phyloP scores from a whole-genome alignment of 1,140 invertebrate genomes.

The Pteromalus puparum region DNA sequence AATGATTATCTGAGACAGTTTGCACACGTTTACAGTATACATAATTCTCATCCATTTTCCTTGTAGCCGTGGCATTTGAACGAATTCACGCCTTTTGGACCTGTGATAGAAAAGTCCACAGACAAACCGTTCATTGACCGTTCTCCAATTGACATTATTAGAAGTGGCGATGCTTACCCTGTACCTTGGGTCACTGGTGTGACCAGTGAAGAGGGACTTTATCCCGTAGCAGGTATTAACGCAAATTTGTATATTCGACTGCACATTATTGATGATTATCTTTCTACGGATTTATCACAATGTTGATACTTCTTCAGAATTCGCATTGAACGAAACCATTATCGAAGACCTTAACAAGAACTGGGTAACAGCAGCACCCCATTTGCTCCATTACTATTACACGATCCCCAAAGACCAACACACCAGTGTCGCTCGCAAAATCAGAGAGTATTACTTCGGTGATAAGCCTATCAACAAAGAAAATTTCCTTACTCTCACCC shows the following conservation, averaged over 20 bases:
- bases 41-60: background rate
- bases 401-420: background rate
- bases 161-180: conserved; percentile 68
- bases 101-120: conserved; percentile 71
- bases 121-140: conserved; percentile 73
- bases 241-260: background rate
- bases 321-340: background rate
- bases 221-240: conserved; percentile 71
- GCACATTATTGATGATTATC: background rate
- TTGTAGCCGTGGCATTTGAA: conserved; percentile 15
- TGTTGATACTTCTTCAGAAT: background rate
- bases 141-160: conserved; percentile 74
- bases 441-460: background rate
- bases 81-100: conserved; percentile 68
- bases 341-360: background rate
- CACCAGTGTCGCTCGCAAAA: background rate
- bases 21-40: no score
- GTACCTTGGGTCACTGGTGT: conserved; percentile 76
- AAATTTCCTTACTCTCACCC: background rate
- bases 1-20: background rate
- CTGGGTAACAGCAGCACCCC: background rate
- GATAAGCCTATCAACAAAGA: background rate
- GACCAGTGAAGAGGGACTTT: conserved; percentile 75
- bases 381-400: conserved; percentile 2
- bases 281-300: background rate